Base-by-base conservation (phyloP, 2,113 vertebrate species). In the Actenoides hombroni region DNA sequence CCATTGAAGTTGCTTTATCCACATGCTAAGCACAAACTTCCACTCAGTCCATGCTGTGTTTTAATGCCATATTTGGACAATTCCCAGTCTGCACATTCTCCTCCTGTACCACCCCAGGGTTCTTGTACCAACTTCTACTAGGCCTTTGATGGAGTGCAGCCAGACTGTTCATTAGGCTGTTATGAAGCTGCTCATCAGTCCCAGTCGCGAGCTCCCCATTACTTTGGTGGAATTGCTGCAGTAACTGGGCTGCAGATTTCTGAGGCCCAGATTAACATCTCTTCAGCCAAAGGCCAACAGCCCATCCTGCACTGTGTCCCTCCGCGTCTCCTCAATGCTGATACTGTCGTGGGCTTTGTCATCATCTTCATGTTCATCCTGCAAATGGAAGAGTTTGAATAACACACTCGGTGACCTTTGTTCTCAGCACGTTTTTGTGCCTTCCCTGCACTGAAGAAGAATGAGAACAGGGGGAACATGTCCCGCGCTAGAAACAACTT, bases 291-390 rank as follows among this genome's bases (percentile, higher is more conserved):
- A 64, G 4, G 3, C 39, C 29, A 29, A 35, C 35, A 57, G 74
- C 7, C 51, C 20, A 1, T 46, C 64, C 88, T n/a, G 40, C 5
- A 0, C 46, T 3, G 3, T 28, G 35, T 37, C 60, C 23, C 76
- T 59, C 60, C 77, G 10, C 2, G 1, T 33, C 76, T 44, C 71
- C 70, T 65, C 9, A 2, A 14, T 20, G 75, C 65, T 82, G 24
- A 29, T 6, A 4, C 44, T 6, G 40, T 28, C 37, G 48, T 5
- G 46, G 16, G 29, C 28, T 92, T 64, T 61, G 60, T 53, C 59
- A 9, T 31, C 3, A 2, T 4, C 53, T 60, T 49, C 2, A 1
- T 49, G 18, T 31, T 61, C 1, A 0, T 24, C 18, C 39, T 37
- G 51, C 19, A 67, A 19, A 73, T 3, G 37, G 25, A 63, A 56